Percentiles rank a stretch among this genome's conserved stretches.
Evolutionary conservation across 2,113 vertebrate species (phyloP).

Genomic region (Ancistrus triradiatus): DNA sequence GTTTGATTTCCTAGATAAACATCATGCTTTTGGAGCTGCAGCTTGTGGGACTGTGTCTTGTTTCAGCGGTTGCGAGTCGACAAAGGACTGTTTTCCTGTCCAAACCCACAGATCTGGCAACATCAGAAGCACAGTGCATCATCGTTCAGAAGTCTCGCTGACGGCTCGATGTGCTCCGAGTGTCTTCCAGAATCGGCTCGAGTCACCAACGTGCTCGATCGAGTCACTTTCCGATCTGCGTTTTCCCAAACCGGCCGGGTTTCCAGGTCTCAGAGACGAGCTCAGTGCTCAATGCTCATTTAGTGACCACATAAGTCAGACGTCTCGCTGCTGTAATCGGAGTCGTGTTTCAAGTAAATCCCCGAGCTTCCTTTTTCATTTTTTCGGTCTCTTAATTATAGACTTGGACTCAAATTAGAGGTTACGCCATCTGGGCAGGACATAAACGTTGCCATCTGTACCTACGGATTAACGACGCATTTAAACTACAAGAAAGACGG

Average conservation of each 20-base stretch:
- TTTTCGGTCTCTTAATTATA: conserved; percentile 90
- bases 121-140: conserved; percentile 2
- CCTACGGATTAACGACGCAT: conserved; percentile 78
- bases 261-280: conserved; percentile 21
- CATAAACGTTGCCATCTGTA: conserved; percentile 93
- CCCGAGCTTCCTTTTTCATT: conserved; percentile 82
- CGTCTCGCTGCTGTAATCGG: conserved; percentile 66
- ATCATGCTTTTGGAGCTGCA: conserved; percentile 4
- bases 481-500: conserved; percentile 55
- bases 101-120: conserved; percentile 15
- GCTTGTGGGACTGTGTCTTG: neutral
- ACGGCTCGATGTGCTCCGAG: neutral
- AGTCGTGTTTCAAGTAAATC: conserved; percentile 73
- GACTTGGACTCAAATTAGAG: conserved; percentile 95
- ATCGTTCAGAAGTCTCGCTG: neutral
- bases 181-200: neutral
- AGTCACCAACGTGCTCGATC: too few species aligned
- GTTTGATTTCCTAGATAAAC: conserved; percentile 18
- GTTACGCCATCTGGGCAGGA: conserved; percentile 89
- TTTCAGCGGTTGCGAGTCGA: conserved; percentile 14
- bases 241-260: too few species aligned
- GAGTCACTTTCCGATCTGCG: too few species aligned
- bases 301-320: conserved; percentile 62
- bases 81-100: conserved; percentile 10
- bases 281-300: conserved; percentile 47